phyloP scores from a whole-genome alignment of 2,797 vertebrate species.

The Arnoldichthys spilopterus region DNA sequence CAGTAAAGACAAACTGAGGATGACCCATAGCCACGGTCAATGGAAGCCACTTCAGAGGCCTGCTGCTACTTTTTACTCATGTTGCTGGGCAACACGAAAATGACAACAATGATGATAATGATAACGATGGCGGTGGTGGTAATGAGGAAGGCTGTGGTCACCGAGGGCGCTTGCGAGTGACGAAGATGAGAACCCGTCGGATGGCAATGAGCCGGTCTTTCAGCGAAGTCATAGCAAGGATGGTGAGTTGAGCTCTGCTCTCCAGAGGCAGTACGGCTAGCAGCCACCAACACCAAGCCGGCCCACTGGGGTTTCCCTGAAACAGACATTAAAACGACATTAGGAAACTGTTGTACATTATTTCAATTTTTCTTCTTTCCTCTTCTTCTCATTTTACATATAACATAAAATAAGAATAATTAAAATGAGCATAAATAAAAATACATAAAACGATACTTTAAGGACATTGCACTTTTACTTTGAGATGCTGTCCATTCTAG shows the following conservation, averaged over 20 bases:
- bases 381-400: no score
- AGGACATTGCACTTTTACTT: no score
- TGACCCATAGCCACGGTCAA: no score
- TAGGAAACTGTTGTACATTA: not conserved
- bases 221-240: slow-evolving; percentile 87
- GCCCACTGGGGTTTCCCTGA: slow-evolving; percentile 86
- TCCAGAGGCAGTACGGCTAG: slow-evolving; percentile 90
- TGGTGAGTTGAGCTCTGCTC: slow-evolving; percentile 89
- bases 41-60: slow-evolving; percentile 29
- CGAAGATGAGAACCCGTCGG: slow-evolving; percentile 86
- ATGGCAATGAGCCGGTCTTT: slow-evolving; percentile 91
- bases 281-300: slow-evolving; percentile 95
- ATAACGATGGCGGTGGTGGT: not conserved
- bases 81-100: slow-evolving; percentile 17
- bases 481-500: no score
- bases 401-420: no score
- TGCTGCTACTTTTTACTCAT: slow-evolving; percentile 28
- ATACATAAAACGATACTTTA: no score
- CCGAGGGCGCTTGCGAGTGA: slow-evolving; percentile 87
- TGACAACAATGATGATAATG: slow-evolving; percentile 1
- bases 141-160: slow-evolving; percentile 60
- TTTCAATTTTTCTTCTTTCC: not conserved
- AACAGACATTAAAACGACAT: slow-evolving; percentile 6
- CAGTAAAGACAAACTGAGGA: not conserved
- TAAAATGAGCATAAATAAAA: no score